These are phyloP conservation scores for Budorcas taxicolor DNA, from an alignment of 2,113 vertebrate species.

Conservation along the genomic window DNA sequence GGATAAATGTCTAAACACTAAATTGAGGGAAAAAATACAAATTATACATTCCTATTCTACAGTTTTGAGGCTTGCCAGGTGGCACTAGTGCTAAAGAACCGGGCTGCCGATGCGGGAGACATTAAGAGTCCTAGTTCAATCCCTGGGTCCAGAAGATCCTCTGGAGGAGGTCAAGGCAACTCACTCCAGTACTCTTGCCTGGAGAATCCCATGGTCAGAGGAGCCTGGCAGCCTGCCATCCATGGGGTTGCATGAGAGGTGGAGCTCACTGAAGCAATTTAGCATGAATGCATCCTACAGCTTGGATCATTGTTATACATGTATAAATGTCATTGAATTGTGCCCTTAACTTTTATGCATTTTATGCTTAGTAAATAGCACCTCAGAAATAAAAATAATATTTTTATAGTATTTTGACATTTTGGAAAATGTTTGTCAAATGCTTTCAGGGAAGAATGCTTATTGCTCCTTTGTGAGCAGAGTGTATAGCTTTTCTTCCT, in stretches of 20 bases:
- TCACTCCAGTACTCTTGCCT: neutral
- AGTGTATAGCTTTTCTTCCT: neutral
- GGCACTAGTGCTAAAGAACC: neutral
- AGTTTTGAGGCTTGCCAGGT: neutral
- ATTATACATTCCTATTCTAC: neutral
- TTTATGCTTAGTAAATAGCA: neutral
- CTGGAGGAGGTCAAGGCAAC: neutral
- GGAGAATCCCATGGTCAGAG: neutral
- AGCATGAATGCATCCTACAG: neutral
- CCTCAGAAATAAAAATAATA: neutral
- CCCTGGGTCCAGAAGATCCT: neutral
- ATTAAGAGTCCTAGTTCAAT: neutral
- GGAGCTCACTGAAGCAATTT: neutral
- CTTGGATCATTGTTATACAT: neutral
- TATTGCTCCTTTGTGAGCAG: neutral
- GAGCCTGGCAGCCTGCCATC: neutral
- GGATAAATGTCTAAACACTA: neutral
- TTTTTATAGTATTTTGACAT: neutral
- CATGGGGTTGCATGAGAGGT: neutral
- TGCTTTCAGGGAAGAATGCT: neutral
- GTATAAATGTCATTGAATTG: neutral
- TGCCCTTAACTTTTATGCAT: neutral
- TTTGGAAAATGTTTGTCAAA: neutral
- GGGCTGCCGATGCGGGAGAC: neutral
- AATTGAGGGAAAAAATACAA: neutral